Evolutionary conservation across 2,888 invertebrate genomes (phyloP), one percentile per base, ranked within the genome.

Genomic region (Zygaena filipendulae): DNA sequence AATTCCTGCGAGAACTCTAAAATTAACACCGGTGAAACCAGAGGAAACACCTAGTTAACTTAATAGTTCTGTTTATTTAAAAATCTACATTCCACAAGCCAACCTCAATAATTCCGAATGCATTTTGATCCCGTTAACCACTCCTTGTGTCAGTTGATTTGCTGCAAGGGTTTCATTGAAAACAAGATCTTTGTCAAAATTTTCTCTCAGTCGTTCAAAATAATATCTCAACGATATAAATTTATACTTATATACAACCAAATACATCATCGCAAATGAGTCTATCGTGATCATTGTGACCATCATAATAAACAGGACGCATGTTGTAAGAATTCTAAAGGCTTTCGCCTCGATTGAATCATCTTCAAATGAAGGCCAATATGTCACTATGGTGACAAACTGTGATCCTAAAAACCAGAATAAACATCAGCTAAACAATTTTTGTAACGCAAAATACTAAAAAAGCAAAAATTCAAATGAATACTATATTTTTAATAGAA

Each of bases 191-290:
- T 28, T 43, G 23, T 53, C 45, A 30, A 64, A 58, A 14, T 69
- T 57, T 2, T 42, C 37, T 26, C 49, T 47, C 21, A 77, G 35
- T 4, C 47, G 50, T 35, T 66, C 64, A 11, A 77, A 72, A 37
- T 72, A 75, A 20, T 55, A 39, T 33, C 59, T 53, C 16, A 79
- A 33, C 1, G 71, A 63, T n/a, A 72, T 64, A 21, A 74, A 64
- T 39, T 79, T 79, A 33, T 72, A 72, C 34, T 72, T 72, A 30
- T 58, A 67, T 45, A 71, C 64, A 5, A 75, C 69, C 8, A 79
- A 44, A 27, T 62, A 57, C 2, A 55, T 41, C 52, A 77, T 54
- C 0, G 63, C 60, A 20, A 62, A 59, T 2, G 52, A 39, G 30
- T 77, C 77, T 0, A 66, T 58, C 0, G 59, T 32, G 2, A 69